These are phyloP conservation scores for Aplodontia rufa DNA, from an alignment of 2,113 vertebrate species.

Conservation along the genomic window DNA sequence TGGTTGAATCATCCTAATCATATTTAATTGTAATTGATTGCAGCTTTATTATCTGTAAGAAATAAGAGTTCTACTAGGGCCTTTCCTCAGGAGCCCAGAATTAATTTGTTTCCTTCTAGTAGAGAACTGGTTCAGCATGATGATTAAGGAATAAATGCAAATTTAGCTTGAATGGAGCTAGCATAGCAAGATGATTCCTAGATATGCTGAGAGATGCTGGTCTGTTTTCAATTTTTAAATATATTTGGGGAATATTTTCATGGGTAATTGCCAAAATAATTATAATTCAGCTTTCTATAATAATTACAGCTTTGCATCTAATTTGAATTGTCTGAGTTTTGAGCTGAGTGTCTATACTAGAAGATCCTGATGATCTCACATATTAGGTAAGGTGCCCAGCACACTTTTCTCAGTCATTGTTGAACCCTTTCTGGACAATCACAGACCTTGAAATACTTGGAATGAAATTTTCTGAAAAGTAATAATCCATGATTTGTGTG, in stretches of 20 bases:
- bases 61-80: constrained; percentile 39
- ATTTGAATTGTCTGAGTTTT: constrained; percentile 63
- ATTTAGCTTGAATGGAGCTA: constrained; percentile 62
- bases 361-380: constrained; percentile 32
- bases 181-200: constrained; percentile 53
- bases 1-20: constrained; percentile 14
- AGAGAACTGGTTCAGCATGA: constrained; percentile 8
- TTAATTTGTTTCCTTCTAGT: constrained; percentile 56
- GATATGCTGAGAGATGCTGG: constrained; percentile 57
- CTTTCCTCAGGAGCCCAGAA: constrained; percentile 43
- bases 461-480: constrained; percentile 5
- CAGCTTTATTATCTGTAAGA: constrained; percentile 46
- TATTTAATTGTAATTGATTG: constrained; percentile 38
- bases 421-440: constrained; percentile 50
- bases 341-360: constrained; percentile 35
- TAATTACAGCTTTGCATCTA: constrained; percentile 67
- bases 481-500: background rate
- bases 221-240: constrained; percentile 71
- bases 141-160: constrained; percentile 63
- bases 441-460: background rate
- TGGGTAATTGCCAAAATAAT: constrained; percentile 59
- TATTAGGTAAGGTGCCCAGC: constrained; percentile 34
- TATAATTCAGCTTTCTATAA: constrained; percentile 73
- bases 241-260: constrained; percentile 63
- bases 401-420: constrained; percentile 53